phyloP scores from a whole-genome alignment of 2,797 vertebrate species.

The Selene dorsalis region DNA sequence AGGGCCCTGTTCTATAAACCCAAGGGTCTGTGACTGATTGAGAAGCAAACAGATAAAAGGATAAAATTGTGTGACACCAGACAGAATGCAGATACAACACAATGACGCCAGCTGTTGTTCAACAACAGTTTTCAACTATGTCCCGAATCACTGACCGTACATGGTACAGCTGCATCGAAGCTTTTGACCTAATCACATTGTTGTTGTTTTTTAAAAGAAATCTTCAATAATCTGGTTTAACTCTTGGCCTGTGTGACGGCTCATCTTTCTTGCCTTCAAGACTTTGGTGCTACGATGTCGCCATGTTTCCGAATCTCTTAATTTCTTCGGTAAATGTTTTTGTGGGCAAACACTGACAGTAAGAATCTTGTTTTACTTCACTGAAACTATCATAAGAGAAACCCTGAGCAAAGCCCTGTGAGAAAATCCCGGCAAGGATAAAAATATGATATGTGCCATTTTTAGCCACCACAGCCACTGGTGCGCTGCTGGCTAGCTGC shows the following conservation, averaged over 20 bases:
- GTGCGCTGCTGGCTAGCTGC: conserved; percentile 51
- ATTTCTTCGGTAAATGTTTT: neutral
- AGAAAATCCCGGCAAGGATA: conserved; percentile 14
- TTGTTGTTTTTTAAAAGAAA: neutral
- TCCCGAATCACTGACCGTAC: neutral
- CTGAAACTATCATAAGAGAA: conserved; percentile 4
- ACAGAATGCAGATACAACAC: neutral
- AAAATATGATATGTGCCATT: conserved; percentile 36
- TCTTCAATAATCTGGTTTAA: neutral
- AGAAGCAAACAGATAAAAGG: too few relatives aligned
- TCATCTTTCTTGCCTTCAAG: neutral
- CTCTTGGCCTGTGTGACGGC: neutral
- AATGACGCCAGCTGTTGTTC: neutral
- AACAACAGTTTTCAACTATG: neutral
- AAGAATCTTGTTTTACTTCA: neutral
- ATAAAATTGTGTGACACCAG: neutral
- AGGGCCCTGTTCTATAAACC: neutral
- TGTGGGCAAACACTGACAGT: neutral
- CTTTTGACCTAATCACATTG: neutral
- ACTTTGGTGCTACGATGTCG: neutral
- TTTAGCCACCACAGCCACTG: conserved; percentile 34
- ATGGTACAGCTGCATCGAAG: neutral
- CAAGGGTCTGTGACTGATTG: too few relatives aligned
- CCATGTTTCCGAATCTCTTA: conserved; percentile 16
- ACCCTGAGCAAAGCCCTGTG: neutral